Conservation (phyloP, 2,888 invertebrate genomes). For the Cylloceria caligata region DNA sequence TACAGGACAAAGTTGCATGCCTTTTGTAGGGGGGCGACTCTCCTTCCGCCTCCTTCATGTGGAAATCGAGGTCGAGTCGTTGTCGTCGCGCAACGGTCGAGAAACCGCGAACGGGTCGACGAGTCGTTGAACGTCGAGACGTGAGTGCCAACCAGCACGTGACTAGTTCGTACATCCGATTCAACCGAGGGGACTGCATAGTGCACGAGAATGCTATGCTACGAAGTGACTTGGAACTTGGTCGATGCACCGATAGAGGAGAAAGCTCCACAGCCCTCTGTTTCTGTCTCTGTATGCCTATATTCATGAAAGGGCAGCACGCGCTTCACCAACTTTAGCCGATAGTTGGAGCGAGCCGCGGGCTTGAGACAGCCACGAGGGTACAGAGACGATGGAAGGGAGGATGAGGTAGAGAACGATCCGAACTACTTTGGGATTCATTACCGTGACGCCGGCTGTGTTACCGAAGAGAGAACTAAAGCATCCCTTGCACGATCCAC, state of each 20-base stretch:
- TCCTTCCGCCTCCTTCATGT: slow-evolving; percentile 6
- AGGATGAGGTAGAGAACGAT: slow-evolving; percentile 52
- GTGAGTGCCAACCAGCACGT: slow-evolving; percentile 55
- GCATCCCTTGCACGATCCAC: slow-evolving; percentile 18
- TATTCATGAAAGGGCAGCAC: slow-evolving; percentile 10
- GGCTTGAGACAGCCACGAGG: slow-evolving; percentile 13
- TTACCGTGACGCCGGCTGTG: slow-evolving; percentile 59
- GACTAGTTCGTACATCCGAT: slow-evolving; percentile 47
- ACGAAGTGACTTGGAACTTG: slow-evolving; percentile 57
- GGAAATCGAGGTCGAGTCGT: slow-evolving; percentile 21
- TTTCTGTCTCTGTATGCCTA: slow-evolving; percentile 29
- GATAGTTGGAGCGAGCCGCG: slow-evolving; percentile 51
- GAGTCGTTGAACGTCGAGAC: slow-evolving; percentile 48
- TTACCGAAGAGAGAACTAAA: slow-evolving; percentile 39
- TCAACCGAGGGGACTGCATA: slow-evolving; percentile 21
- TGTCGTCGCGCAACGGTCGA: slow-evolving; percentile 32
- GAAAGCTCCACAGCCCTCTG: slow-evolving; percentile 26
- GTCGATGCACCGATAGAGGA: slow-evolving; percentile 35
- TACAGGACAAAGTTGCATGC: background rate
- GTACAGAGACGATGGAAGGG: background rate
- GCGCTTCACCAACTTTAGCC: slow-evolving; percentile 62
- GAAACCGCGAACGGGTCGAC: slow-evolving; percentile 46
- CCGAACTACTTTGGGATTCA: slow-evolving; percentile 63
- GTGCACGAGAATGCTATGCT: slow-evolving; percentile 29
- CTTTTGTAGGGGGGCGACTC: background rate